phyloP scores from a whole-genome alignment of 2,113 vertebrate species.

The Neotragus moschatus region DNA sequence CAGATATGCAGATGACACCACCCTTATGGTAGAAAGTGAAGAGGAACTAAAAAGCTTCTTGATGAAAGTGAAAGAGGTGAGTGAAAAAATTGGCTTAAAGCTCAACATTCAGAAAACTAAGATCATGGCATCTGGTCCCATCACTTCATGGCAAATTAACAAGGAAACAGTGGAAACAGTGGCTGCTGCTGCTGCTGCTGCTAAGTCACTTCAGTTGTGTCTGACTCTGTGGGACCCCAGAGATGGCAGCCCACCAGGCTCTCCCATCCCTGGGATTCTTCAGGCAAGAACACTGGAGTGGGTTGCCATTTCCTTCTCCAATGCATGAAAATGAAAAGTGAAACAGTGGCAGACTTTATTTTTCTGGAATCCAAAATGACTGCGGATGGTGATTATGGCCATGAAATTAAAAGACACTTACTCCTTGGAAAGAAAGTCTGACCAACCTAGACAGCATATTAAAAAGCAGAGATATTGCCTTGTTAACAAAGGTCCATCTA shows the following conservation, averaged over 20 bases:
- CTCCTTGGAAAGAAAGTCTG: neutral
- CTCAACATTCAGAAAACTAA: neutral
- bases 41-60: neutral
- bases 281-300: no score
- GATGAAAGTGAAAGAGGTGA: neutral
- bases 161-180: neutral
- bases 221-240: no score
- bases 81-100: neutral
- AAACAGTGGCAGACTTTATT: neutral
- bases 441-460: neutral
- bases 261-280: no score
- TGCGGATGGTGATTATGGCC: neutral
- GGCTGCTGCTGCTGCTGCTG: no score
- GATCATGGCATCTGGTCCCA: neutral
- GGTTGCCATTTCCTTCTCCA: no score
- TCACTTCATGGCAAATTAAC: neutral
- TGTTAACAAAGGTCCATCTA: accelerated
- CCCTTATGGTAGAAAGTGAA: neutral
- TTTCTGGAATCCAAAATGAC: neutral
- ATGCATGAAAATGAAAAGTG: no score
- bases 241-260: no score
- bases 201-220: no score
- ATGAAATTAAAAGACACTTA: neutral
- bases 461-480: neutral
- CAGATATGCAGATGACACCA: neutral